These are phyloP conservation scores for Drosophila nigritarsus DNA, from an alignment of 2,888 invertebrate genomes.

Conservation along the genomic window DNA sequence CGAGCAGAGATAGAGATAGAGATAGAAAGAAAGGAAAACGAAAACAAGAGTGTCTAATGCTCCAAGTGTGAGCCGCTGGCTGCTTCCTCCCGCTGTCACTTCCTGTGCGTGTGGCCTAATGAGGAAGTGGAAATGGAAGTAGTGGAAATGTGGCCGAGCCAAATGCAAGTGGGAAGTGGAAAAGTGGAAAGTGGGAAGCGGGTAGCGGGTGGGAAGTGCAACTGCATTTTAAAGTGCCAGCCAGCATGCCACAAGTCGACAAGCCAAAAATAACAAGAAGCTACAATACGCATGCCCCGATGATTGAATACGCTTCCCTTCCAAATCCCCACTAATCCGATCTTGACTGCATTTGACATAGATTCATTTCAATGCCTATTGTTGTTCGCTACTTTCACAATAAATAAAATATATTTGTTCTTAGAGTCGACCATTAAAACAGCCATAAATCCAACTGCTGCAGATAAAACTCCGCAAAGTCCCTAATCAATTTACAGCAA, in stretches of 20 bases:
- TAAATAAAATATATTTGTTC: background rate
- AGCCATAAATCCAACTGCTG: background rate
- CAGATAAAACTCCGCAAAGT: background rate
- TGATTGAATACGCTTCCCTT: background rate
- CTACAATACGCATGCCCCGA: background rate
- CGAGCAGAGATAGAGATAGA: conserved; percentile 6
- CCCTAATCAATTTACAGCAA: conserved; percentile 3
- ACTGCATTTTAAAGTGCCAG: conserved; percentile 47
- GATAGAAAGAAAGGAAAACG: conserved; percentile 42
- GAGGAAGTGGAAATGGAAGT: conserved; percentile 57
- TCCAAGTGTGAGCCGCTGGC: conserved; percentile 48
- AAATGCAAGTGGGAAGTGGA: conserved; percentile 7
- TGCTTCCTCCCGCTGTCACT: conserved; percentile 65
- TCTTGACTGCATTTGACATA: background rate
- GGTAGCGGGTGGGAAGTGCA: conserved; percentile 47
- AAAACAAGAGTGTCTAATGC: conserved; percentile 79
- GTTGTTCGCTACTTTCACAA: background rate
- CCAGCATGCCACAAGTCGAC: conserved; percentile 19
- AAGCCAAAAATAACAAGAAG: conserved; percentile 33
- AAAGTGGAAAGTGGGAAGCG: background rate
- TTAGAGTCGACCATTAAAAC: background rate
- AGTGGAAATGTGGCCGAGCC: conserved; percentile 18
- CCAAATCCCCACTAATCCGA: background rate
- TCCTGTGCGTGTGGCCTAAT: conserved; percentile 76
- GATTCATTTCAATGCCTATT: background rate